Evolutionary conservation across 2,888 invertebrate species (phyloP), one percentile per base, ranked within the genome.

Genomic region (Pyrrhia umbra): DNA sequence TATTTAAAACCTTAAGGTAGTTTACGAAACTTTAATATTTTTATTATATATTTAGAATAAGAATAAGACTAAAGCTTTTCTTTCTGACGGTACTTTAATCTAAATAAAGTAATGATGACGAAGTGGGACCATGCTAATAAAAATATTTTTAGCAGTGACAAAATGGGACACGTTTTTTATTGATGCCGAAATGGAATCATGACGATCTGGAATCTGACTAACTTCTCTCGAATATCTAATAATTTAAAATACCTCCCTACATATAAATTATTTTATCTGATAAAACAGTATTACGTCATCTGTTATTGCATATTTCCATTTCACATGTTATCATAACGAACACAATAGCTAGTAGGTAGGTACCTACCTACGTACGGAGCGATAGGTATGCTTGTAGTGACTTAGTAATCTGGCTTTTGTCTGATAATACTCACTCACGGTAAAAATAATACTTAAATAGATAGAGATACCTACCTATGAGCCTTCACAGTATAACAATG

Each of bases 261-360:
- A 16, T 42, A 42, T 50, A 55, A 9, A 13, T 59, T 45, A 27
- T 50, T 43, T 55, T 74, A 67, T 73, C 74, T 37, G 49, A 18
- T 20, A 16, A n/a, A n/a, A 39, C 30, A 37, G 3, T 25, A 46
- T 40, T 54, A 69, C 79, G 79, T 75, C 75, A 78, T 65, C 27
- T 78, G 61, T 75, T 75, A 55, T 78, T 78, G 56, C 46, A 62
- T 56, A 63, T 73, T 59, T 56, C n/a, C n/a, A n/a, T n/a, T n/a
- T n/a, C 27, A 6, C 49, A 47, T 23, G 30, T 57, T 60, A 74
- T 68, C 68, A 59, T 2, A 20, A 50, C 20, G 47, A 61, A 68
- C 27, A 60, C 42, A 47, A 51, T 68, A 39, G 20, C 43, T 43
- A 50, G 25, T 47, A 39, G 10, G 34, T 66, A 21, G 13, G 15